Evolutionary conservation across 2,113 vertebrate species (phyloP).

Genomic region (Malurus alboscapulatus): DNA sequence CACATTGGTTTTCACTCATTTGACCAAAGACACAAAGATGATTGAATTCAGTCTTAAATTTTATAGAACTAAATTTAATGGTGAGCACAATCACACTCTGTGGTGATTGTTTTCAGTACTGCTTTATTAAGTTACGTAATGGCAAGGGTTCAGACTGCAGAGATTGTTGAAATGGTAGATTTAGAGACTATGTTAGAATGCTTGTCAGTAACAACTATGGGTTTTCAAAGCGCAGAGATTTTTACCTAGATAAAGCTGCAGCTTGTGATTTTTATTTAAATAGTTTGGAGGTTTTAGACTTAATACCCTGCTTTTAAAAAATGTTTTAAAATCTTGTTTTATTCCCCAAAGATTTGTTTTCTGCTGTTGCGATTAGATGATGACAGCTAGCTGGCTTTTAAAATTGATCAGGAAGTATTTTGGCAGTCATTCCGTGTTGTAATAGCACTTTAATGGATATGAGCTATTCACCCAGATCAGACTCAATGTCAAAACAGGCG

Average conservation of each 20-base stretch:
- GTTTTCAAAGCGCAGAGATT: constrained; percentile 60
- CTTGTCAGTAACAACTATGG: constrained; percentile 65
- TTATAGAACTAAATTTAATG: constrained; percentile 72
- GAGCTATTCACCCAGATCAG: constrained; percentile 88
- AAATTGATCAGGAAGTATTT: constrained; percentile 91
- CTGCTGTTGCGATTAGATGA: constrained; percentile 83
- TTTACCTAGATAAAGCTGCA: constrained; percentile 50
- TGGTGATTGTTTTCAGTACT: constrained; percentile 75
- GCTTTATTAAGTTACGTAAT: constrained; percentile 78
- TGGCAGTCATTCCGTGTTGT: constrained; percentile 87
- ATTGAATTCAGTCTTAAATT: constrained; percentile 70
- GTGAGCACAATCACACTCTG: constrained; percentile 54
- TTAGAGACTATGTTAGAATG: constrained; percentile 60
- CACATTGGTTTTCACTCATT: constrained; percentile 44
- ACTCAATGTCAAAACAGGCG: constrained; percentile 88
- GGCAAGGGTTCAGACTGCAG: constrained; percentile 67
- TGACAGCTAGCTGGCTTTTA: constrained; percentile 89
- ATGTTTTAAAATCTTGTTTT: constrained; percentile 82
- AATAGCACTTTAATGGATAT: constrained; percentile 90
- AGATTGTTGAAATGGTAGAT: constrained; percentile 69
- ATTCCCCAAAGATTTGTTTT: constrained; percentile 85
- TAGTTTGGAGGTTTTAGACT: constrained; percentile 75
- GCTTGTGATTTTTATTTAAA: constrained; percentile 73
- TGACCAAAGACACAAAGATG: constrained; percentile 65
- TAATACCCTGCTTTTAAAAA: constrained; percentile 76